phyloP scores from a whole-genome alignment of 1,140 invertebrate species.

The Leptopilina boulardi region DNA sequence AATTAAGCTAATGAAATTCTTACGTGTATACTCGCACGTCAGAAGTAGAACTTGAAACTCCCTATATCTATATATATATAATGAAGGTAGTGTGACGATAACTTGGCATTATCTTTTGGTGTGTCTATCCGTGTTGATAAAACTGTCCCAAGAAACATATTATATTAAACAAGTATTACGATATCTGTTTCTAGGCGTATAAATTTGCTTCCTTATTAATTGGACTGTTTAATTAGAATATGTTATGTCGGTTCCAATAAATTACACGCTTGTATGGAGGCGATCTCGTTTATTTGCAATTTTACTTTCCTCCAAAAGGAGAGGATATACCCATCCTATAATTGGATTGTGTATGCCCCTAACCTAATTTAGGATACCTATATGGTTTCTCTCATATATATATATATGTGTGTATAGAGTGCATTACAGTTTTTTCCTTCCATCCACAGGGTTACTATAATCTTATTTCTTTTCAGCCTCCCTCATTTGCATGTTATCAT shows the following conservation, averaged over 20 bases:
- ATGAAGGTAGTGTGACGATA: slow-evolving; percentile 19
- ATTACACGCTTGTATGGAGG: slow-evolving; percentile 44
- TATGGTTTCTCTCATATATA: too few species aligned
- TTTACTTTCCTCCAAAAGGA: slow-evolving; percentile 44
- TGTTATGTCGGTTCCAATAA: slow-evolving; percentile 51
- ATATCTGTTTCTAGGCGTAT: background rate
- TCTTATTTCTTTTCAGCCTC: slow-evolving; percentile 1
- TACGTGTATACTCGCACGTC: slow-evolving; percentile 23
- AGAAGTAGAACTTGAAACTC: slow-evolving; percentile 20
- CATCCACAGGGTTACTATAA: slow-evolving; percentile 3
- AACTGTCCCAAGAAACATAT: background rate
- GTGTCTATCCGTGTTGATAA: background rate
- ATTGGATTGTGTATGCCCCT: slow-evolving; percentile 64
- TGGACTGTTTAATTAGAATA: slow-evolving; percentile 57
- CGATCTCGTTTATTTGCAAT: slow-evolving; percentile 45
- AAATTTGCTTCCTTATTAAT: slow-evolving; percentile 44
- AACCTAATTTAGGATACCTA: slow-evolving; percentile 46
- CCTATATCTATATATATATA: too few species aligned
- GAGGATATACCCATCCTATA: slow-evolving; percentile 47
- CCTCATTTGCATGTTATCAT: slow-evolving; percentile 45
- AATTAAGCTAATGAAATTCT: slow-evolving; percentile 21
- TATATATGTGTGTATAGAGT: too few species aligned
- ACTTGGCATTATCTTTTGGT: slow-evolving; percentile 6
- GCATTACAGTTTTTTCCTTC: background rate
- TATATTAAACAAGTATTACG: slow-evolving; percentile 1